Evolutionary conservation across 2,888 invertebrate species (phyloP).

Genomic region (Exephanes ischioxanthus): DNA sequence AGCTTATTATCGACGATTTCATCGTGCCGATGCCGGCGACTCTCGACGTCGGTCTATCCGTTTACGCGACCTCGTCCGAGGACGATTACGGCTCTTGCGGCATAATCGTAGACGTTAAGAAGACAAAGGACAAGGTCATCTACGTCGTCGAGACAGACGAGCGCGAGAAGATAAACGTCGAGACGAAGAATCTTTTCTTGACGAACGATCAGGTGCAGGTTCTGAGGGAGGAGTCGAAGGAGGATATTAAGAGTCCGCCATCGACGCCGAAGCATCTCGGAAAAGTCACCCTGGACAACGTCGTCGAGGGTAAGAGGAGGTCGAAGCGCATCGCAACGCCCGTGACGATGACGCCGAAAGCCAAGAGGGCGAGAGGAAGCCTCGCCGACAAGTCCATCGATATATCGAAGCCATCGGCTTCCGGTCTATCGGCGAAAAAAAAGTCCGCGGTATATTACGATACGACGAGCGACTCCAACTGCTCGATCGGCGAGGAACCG

Average conservation of each 20-base stretch:
- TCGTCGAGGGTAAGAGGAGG: conserved; percentile 79
- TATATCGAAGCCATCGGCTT: conserved; percentile 74
- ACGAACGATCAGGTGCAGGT: conserved; percentile 80
- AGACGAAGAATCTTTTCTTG: conserved; percentile 78
- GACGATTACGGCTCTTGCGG: conserved; percentile 78
- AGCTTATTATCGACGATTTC: conserved; percentile 87
- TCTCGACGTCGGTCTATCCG: conserved; percentile 76
- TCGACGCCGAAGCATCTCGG: conserved; percentile 76
- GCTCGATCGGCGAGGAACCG: conserved; percentile 70
- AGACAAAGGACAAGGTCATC: conserved; percentile 66
- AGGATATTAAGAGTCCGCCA: conserved; percentile 71
- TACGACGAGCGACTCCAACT: conserved; percentile 75
- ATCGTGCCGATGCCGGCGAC: conserved; percentile 84
- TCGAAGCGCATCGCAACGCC: conserved; percentile 75
- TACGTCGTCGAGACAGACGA: conserved; percentile 80
- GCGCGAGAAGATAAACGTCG: conserved; percentile 74
- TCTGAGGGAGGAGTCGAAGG: conserved; percentile 74
- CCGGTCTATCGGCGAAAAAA: conserved; percentile 69
- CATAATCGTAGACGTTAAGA: conserved; percentile 75
- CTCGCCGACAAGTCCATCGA: conserved; percentile 33
- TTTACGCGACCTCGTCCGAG: conserved; percentile 76
- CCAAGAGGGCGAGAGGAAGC: conserved; percentile 58
- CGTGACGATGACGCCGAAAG: conserved; percentile 70
- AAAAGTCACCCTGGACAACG: conserved; percentile 79
- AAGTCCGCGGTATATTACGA: conserved; percentile 69